Conservation (phyloP, 2,797 vertebrate genomes). For the Muraenolepis orangiensis region DNA sequence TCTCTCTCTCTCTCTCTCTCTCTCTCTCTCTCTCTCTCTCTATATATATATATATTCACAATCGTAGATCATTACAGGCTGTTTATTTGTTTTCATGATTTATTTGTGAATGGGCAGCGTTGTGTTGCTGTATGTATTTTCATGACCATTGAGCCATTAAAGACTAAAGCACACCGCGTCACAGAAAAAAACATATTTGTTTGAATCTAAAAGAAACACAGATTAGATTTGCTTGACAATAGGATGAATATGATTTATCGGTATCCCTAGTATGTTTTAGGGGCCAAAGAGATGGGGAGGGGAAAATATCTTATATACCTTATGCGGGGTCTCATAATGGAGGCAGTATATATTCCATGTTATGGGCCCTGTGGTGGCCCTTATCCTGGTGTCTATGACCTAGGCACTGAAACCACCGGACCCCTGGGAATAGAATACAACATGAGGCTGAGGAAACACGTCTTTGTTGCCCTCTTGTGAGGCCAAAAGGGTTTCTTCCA, state of each 20-base stretch:
- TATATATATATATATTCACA: no score
- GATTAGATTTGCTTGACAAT: neutral
- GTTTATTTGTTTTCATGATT: neutral
- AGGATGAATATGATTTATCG: neutral
- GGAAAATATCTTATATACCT: neutral
- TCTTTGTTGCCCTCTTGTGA: neutral
- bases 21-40: no score
- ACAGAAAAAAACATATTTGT: neutral
- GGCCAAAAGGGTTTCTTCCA: neutral
- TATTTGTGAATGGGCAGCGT: neutral
- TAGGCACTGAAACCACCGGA: neutral
- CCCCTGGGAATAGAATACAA: neutral
- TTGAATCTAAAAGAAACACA: neutral
- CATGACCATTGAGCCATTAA: neutral
- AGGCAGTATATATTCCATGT: neutral
- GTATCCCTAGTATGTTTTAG: neutral
- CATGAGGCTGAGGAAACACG: neutral
- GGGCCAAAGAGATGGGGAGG: neutral
- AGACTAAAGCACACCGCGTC: neutral
- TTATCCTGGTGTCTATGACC: neutral
- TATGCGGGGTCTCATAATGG: neutral
- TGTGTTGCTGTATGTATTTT: neutral
- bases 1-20: no score
- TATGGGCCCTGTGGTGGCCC: neutral
- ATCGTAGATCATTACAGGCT: neutral